Base-by-base conservation (phyloP, 2,888 invertebrate genomes). In the Lithosia quadra region DNA sequence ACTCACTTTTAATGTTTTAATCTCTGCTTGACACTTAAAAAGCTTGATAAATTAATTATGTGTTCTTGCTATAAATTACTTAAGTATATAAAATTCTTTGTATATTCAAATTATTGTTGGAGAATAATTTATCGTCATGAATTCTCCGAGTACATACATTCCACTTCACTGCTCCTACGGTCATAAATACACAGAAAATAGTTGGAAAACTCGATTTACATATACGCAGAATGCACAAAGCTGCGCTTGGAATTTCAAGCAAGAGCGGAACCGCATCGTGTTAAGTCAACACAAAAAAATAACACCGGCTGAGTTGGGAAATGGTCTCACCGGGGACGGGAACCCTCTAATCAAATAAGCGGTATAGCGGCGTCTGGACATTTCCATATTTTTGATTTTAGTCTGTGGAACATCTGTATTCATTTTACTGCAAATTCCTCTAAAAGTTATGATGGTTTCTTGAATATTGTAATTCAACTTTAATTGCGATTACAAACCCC, bases 171-270 rank as follows among this genome's bases (percentile, higher is more conserved):
- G 68, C 63, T 69, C 56, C 63, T 73, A 72, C 72, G 36, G n/a
- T 73, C 75, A 76, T 75, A 81, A 79, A 83, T 75, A 79, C 77
- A 73, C 67, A 70, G 71, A 72, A 77, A 77, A 81, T 83, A 79
- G 81, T 83, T 80, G 75, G 77, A 79, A 85, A 87, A 81, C 81
- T 79, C 78, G 75, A 82, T 83, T 83, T 77, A 72, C 76, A 76
- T 73, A 81, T 73, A 81, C 76, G 69, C 68, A 72, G 68, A 76
- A 74, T 74, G 69, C 72, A 80, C 74, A 78, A 82, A 80, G 79
- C 79, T 73, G 69, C 80, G 78, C 83, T 84, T 78, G 84, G 80
- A 84, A 86, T 86, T 82, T 81, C 76, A 82, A 85, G 81, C 81
- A 83, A 85, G 80, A 80, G 82, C 83, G 81, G 73, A 78, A 76